These are phyloP conservation scores for Protobothrops mucrosquamatus DNA, from an alignment of 2,113 vertebrate species.

Conservation along the genomic window DNA sequence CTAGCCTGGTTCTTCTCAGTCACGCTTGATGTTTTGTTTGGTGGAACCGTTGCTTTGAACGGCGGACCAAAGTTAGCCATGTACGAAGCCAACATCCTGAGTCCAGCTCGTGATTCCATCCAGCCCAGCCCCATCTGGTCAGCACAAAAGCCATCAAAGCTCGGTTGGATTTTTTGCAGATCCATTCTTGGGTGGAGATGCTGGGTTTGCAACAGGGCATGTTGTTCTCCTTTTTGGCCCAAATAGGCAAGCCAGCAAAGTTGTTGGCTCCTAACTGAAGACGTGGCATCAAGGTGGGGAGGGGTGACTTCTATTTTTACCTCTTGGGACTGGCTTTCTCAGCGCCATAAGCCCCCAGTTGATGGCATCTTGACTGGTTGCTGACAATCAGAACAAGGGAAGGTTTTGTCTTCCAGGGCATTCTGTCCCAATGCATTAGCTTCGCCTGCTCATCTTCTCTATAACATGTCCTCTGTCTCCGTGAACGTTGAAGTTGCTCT, in stretches of 20 bases:
- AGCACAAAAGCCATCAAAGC: background rate
- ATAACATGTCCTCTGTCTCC: background rate
- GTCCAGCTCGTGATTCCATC: background rate
- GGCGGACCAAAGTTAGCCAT: background rate
- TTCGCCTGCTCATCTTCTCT: background rate
- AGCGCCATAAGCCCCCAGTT: background rate
- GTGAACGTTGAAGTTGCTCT: background rate
- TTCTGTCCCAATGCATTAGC: background rate
- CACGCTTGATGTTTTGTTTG: background rate
- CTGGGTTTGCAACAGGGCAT: background rate
- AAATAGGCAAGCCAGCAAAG: background rate
- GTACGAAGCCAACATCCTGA: background rate
- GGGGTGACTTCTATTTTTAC: background rate
- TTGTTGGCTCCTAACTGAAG: background rate
- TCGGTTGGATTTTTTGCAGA: too few species aligned
- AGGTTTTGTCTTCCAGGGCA: background rate
- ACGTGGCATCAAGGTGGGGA: background rate
- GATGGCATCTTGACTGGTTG: background rate
- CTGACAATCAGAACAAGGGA: background rate
- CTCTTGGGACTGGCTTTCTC: background rate
- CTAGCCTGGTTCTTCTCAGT: background rate
- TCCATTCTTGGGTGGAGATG: background rate
- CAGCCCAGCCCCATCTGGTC: background rate
- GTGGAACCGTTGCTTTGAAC: background rate
- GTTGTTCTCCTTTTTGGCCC: background rate